phyloP scores from a whole-genome alignment of 2,888 invertebrate species.

The Isotomurus palustris region DNA sequence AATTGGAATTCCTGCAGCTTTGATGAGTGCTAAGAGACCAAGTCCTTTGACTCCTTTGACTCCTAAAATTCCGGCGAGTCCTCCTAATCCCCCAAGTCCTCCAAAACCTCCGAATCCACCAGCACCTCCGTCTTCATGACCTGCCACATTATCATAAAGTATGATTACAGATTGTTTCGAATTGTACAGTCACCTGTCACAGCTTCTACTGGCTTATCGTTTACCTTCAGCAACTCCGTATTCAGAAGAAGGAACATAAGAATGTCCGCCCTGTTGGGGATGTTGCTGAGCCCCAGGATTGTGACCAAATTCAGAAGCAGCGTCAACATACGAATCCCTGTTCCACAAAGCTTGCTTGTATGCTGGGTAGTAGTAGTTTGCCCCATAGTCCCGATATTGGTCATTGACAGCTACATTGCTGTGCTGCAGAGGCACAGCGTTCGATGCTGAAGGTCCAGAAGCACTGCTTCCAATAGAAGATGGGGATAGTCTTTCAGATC shows the following conservation, averaged over 20 bases:
- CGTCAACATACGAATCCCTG: conserved; percentile 39
- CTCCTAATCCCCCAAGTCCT: conserved; percentile 31
- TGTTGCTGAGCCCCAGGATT: conserved; percentile 19
- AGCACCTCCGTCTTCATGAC: conserved; percentile 24
- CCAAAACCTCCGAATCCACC: conserved; percentile 31
- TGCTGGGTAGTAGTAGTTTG: conserved; percentile 15
- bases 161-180: no score
- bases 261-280: neutral
- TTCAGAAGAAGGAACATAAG: conserved; percentile 11
- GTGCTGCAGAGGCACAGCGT: neutral
- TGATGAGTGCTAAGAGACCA: conserved; percentile 35
- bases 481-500: neutral
- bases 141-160: conserved; percentile 3
- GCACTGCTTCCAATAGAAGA: neutral
- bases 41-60: conserved; percentile 39
- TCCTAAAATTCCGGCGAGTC: conserved; percentile 35
- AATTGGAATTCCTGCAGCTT: conserved; percentile 34
- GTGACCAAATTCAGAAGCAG: conserved; percentile 41
- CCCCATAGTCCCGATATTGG: conserved; percentile 15
- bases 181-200: neutral
- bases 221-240: conserved; percentile 10
- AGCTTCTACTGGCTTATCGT: conserved; percentile 1
- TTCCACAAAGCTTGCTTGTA: conserved; percentile 30
- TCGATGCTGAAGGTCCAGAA: neutral
- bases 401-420: neutral